Percentiles rank a stretch among this genome's conserved stretches.
Evolutionary conservation across 2,113 vertebrate species (phyloP).

Genomic region (Phalacrocorax aristotelis): DNA sequence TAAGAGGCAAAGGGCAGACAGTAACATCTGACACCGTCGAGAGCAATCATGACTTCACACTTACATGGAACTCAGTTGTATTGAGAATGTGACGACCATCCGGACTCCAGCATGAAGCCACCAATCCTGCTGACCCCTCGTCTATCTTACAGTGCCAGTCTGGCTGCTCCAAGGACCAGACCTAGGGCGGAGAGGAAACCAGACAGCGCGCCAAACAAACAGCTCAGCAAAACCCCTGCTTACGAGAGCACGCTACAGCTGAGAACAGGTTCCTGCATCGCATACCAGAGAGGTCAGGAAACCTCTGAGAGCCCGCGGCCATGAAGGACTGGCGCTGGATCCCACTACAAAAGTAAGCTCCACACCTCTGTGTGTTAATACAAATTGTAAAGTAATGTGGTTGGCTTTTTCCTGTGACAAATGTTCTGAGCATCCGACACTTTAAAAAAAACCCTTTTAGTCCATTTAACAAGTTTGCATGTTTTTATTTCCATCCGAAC

Average conservation of each 20-base stretch:
- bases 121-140: conserved; percentile 93
- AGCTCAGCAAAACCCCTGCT: background rate
- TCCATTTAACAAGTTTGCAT: background rate
- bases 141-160: conserved; percentile 98
- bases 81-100: conserved; percentile 99
- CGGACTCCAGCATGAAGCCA: conserved; percentile 94
- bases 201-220: fast-evolving
- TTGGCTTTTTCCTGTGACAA: background rate
- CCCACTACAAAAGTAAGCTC: conserved; percentile 80
- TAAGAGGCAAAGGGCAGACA: conserved; percentile 72
- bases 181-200: conserved; percentile 67
- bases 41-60: conserved; percentile 69
- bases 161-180: conserved; percentile 95
- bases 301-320: background rate
- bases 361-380: too few species aligned
- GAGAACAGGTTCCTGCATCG: background rate
- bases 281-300: background rate
- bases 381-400: background rate
- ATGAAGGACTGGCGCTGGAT: conserved; percentile 83
- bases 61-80: conserved; percentile 97
- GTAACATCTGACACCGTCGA: conserved; percentile 77
- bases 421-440: background rate
- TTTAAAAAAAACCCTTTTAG: background rate
- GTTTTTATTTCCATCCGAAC: background rate
- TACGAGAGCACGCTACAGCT: fast-evolving